Evolutionary conservation across 2,797 vertebrate genomes (phyloP), one percentile per base, ranked within the genome.

Genomic region (Hydrophis major): DNA sequence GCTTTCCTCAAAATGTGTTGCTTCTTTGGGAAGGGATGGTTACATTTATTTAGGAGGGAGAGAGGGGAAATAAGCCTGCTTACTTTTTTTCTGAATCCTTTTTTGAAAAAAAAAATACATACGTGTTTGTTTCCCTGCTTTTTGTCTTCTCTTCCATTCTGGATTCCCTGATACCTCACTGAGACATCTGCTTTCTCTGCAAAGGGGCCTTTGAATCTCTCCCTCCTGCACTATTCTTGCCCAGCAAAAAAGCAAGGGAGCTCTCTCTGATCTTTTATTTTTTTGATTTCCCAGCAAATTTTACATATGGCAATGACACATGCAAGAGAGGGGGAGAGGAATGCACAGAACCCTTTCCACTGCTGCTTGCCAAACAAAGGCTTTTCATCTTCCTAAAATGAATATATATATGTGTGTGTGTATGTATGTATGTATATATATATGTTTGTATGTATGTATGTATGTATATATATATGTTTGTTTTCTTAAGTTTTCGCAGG

Each of bases 31-130:
- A 91, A 6, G 63, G 57, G 86, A 42, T n/a, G 87, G 47, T 55
- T 56, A 69, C 28, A 89, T 93, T 91, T 91, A 88, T 93, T 93
- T 93, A 88, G 60, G 42, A 37, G 57, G n/a, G 20, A 10, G 50
- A 32, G 8, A 32, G 32, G 66, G 28, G 5, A n/a, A 27, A 5
- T 20, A 60, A 22, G 56, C 28, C 55, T 59, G 47, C 53, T 92
- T 55, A 18, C 86, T 13, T 56, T 91, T 93, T 74, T 25, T 18
- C 27, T 8, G 4, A 86, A 60, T 89, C 60, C 59, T 59, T 89
- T 91, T 63, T 69, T 69, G 50, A 50, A 50, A 50, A 50, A 50
- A 50, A 83, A 27, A n/a, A 28, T 87, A 55, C 25, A 20, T 14
- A 12, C 37, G 42, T 47, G 13, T 69, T 74, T 47, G 20, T 66